Conservation (phyloP, 2,888 invertebrate genomes). For the Isoperla grammatica region DNA sequence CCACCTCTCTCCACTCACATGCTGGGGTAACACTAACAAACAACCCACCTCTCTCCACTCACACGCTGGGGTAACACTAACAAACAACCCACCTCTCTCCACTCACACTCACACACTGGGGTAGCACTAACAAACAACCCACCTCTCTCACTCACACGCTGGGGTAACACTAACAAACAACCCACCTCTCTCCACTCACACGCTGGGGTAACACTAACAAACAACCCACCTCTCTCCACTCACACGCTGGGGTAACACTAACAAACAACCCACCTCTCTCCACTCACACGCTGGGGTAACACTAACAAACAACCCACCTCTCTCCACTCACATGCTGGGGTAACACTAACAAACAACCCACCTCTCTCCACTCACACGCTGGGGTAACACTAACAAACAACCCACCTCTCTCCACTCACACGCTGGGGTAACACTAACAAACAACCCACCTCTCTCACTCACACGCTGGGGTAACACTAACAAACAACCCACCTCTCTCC, state of each 20-base stretch:
- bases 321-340: too few relatives aligned
- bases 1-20: constrained; percentile 50
- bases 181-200: too few relatives aligned
- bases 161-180: not conserved
- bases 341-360: too few relatives aligned
- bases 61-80: too few relatives aligned
- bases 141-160: constrained; percentile 44
- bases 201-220: too few relatives aligned
- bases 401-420: constrained; percentile 50
- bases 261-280: constrained; percentile 47
- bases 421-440: not conserved
- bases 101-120: not conserved
- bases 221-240: too few relatives aligned
- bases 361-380: not conserved
- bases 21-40: not conserved
- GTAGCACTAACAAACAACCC: constrained; percentile 24
- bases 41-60: too few relatives aligned
- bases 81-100: too few relatives aligned
- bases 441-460: too few relatives aligned
- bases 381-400: not conserved
- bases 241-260: not conserved
- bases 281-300: constrained; percentile 40
- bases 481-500: too few relatives aligned
- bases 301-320: too few relatives aligned
- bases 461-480: too few relatives aligned